Conservation (phyloP, 2,113 vertebrate species). For the Pteruthius melanotis region DNA sequence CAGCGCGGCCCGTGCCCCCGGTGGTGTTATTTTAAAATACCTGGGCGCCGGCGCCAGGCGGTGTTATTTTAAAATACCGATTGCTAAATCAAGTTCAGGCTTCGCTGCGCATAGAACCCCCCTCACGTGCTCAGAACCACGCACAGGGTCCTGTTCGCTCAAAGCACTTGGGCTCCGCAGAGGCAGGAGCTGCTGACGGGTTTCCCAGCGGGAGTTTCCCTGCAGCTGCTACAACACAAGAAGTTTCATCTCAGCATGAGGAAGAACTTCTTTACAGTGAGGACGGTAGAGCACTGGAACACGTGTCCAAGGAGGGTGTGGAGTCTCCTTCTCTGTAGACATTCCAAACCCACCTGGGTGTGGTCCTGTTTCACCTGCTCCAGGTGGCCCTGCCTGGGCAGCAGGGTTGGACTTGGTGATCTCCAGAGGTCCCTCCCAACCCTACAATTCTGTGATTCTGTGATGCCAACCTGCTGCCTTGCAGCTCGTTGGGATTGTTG, state of each 20-base stretch:
- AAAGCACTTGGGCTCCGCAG: rapidly evolving
- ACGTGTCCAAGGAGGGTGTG: not conserved
- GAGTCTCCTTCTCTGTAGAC: not conserved
- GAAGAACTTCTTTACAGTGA: no score
- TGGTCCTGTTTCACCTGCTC: no score
- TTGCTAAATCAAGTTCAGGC: not conserved
- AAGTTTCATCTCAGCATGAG: not conserved
- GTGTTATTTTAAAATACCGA: not conserved
- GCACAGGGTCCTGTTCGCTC: not conserved
- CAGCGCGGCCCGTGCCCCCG: not conserved
- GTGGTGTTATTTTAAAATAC: not conserved
- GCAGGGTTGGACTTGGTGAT: not conserved
- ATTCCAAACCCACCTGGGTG: not conserved
- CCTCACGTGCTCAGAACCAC: not conserved
- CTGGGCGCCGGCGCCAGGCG: rapidly evolving
- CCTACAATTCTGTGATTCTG: not conserved
- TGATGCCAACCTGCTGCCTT: not conserved
- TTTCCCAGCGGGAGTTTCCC: no score
- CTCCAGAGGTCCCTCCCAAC: not conserved
- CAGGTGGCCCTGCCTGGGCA: not conserved
- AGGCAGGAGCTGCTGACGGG: not conserved
- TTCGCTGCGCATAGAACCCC: rapidly evolving
- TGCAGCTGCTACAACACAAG: not conserved
- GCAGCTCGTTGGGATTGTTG: rapidly evolving
- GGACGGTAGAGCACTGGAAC: not conserved